Base-by-base conservation (phyloP, 2,797 vertebrate genomes). In the Sus cebifrons region DNA sequence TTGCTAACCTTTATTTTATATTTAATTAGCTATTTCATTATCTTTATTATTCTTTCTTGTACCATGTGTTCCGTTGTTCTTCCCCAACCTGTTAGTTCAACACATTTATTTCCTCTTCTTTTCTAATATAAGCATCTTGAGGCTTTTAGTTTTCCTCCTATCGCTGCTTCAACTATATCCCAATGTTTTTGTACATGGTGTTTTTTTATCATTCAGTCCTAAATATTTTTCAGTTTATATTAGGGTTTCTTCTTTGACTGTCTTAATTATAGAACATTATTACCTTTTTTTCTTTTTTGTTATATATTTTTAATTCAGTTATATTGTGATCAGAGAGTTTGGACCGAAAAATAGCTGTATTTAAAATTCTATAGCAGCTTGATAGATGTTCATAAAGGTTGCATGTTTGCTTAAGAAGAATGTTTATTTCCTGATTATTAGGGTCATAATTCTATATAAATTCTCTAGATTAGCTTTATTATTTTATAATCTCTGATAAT, bases 161-260 rank as follows among this genome's bases (percentile, higher is more conserved):
- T 15, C 25, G 52, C 23, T 93, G 73, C 20, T 77, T 94, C 83
- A 86, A 36, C 44, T 86, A 18, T 82, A 83, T 70, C 4, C 9
- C 12, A 71, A 54, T 73, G 17, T 13, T 82, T 89, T 89, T 81
- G 36, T 21, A 64, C 20, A 32, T 58, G 65, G 4, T 73, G 58
- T 86, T 91, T 96, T 83, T 64, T 58, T 56, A 71, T 88, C 20
- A 56, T 52, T 93, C 7, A 44, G 15, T 77, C 70, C 3, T 95
- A 82, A 82, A 62, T 79, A 94, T 84, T 92, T 92, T 93, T 85
- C 36, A 58, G 17, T 90, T 82, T 32, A 81, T 40, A 14, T 89
- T 82, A 70, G 49, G 60, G n/a, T 86, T 54, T 58, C 62, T 86
- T 94, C 16, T 75, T 83, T 87, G 11, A 32, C 11, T 78, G 29